Percentiles rank a stretch among this genome's conserved stretches.
phyloP scores from a whole-genome alignment of 2,797 vertebrate species.

The Simalia tracyae region DNA sequence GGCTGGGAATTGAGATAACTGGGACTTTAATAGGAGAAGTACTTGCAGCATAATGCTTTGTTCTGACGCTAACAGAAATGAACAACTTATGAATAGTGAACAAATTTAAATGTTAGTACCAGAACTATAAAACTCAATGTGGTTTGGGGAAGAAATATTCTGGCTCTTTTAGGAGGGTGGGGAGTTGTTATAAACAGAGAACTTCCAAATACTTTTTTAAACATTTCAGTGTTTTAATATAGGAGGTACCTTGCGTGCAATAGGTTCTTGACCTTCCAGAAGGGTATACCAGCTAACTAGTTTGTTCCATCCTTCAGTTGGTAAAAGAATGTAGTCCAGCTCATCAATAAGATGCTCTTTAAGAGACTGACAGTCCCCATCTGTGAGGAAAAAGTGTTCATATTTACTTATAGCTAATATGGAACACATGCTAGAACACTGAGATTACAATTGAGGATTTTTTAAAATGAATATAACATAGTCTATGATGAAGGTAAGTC shows the following conservation, averaged over 20 bases:
- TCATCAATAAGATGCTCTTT: conserved; percentile 99
- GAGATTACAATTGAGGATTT: neutral
- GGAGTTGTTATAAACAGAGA: neutral
- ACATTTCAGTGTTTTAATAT: neutral
- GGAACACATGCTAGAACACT: neutral
- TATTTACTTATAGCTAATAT: neutral
- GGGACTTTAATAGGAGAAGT: neutral
- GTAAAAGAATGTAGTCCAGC: conserved; percentile 96
- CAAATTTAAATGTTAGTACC: neutral
- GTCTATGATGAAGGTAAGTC: neutral
- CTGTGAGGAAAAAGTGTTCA: conserved; percentile 70
- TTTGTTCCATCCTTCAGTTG: conserved; percentile 98
- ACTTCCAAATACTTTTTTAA: neutral
- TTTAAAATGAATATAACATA: neutral
- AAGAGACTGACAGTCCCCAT: conserved; percentile 91
- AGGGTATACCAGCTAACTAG: conserved; percentile 97
- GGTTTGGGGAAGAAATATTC: neutral
- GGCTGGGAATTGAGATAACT: neutral
- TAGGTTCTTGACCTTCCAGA: conserved; percentile 90
- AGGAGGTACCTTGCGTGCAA: conserved; percentile 89
- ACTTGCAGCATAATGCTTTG: neutral
- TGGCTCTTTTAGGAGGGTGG: neutral
- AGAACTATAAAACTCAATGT: neutral
- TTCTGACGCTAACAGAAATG: neutral
- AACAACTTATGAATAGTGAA: neutral